Base-by-base conservation (phyloP, 92 coral and sea anemone genomes). In the Epizoanthus illoricatus region DNA sequence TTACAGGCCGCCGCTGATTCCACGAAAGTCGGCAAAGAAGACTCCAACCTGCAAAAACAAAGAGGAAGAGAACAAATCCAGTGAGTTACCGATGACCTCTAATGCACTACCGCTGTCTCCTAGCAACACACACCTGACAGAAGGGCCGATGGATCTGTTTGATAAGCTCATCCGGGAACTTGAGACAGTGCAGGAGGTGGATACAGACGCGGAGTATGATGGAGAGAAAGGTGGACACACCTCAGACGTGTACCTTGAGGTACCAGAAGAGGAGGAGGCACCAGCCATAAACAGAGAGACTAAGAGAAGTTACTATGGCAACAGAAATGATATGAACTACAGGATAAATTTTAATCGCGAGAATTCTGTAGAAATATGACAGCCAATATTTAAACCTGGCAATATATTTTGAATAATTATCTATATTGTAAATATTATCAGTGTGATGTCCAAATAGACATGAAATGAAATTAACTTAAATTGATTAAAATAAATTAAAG, bases 101-200 rank as follows among this genome's bases (percentile, higher is more conserved):
- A 43, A 15, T 68, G 73, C 16, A 9, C 73, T 36, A 11, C 71
- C 71, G 28, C 72, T 41, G 7, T 64, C 82, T 12, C 58, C 21
- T 15, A 68, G 33, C 52, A 40, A 68, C n/a, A 39, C 8, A 5
- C n/a, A 45, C 17, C 71, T 71, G 20, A 42, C 71, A 78, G 71
- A 63, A 52, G 82, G 82, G 15, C 15, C 82, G 0, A 28, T 78
- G 21, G 82, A 43, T 19, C 9, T 78, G 82, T 64, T 78, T 13
- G 82, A 78, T 63, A 63, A 54, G n/a, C 62, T 78, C 20, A 78
- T 78, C 82, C 71, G 82, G 71, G 82, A 78, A 78, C 82, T 78
- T 78, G 82, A 78, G 13, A 78, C 82, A 28, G 82, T 78, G 47
- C 82, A 63, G 2, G 82, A 78, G 58, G 71, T 78, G 20, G 82